These are phyloP conservation scores for Sympetrum striolatum DNA, from an alignment of 2,888 invertebrate species.

Conservation along the genomic window DNA sequence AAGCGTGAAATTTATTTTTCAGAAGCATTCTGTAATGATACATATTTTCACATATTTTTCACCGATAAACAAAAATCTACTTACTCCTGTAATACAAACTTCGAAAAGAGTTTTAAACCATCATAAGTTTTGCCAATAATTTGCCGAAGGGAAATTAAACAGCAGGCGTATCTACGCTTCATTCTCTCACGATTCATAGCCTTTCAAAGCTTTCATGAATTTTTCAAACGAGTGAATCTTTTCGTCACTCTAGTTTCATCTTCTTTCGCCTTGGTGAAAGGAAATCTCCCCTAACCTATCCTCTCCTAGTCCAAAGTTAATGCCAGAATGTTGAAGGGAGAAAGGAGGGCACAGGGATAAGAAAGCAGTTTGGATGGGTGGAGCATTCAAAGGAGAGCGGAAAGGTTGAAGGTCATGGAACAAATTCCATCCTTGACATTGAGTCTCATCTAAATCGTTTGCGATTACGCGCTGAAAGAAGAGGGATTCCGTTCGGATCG, in stretches of 20 bases:
- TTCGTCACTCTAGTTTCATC: neutral
- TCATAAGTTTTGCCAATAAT: neutral
- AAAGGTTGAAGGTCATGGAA: constrained; percentile 21
- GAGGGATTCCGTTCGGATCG: neutral
- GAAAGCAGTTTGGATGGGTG: neutral
- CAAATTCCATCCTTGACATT: constrained; percentile 28
- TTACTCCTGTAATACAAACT: too few relatives aligned
- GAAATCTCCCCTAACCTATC: neutral
- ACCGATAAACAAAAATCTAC: too few relatives aligned
- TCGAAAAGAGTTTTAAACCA: neutral
- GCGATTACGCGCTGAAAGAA: neutral
- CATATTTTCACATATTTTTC: too few relatives aligned
- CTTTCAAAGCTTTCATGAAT: neutral
- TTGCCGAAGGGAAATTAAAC: neutral
- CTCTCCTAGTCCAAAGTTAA: neutral
- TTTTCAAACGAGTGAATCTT: neutral
- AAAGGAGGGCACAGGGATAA: neutral
- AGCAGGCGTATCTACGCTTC: neutral
- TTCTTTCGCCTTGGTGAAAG: neutral
- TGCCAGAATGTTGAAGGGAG: neutral
- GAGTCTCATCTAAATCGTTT: neutral
- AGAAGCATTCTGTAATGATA: too few relatives aligned
- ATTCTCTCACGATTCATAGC: neutral
- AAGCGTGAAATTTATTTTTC: too few relatives aligned
- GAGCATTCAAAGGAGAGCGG: neutral